phyloP scores from a whole-genome alignment of 1,140 invertebrate genomes.

The Papilio polyxenes region DNA sequence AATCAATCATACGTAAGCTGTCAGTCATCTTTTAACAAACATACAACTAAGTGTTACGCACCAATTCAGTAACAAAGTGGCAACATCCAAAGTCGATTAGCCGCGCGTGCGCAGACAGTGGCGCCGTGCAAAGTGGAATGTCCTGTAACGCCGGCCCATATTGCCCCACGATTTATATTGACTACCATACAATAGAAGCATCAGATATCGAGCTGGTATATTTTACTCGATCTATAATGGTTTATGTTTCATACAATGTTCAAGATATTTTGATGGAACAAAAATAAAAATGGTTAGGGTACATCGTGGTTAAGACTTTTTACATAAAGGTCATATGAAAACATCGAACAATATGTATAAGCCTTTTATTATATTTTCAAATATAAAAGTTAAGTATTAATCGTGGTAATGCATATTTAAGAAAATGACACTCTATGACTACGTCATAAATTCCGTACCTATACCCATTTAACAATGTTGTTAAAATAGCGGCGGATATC shows the following conservation, averaged over 20 bases:
- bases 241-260: neutral
- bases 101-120: slow-evolving; percentile 17
- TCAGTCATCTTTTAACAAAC: neutral
- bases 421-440: neutral
- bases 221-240: neutral
- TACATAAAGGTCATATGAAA: no score
- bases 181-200: slow-evolving; percentile 24
- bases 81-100: slow-evolving; percentile 39
- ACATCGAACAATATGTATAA: no score
- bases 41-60: slow-evolving; percentile 27
- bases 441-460: neutral
- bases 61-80: slow-evolving; percentile 35
- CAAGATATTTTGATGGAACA: neutral
- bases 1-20: neutral
- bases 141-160: slow-evolving; percentile 30
- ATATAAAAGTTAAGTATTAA: no score
- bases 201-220: neutral
- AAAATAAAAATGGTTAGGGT: no score
- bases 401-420: neutral
- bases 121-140: slow-evolving; percentile 31
- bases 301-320: no score
- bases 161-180: slow-evolving; percentile 33
- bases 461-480: slow-evolving; percentile 19
- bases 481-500: slow-evolving; percentile 18
- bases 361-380: no score